Percentiles rank a stretch among this genome's conserved stretches.
Evolutionary conservation across 2,797 vertebrate genomes (phyloP).

Genomic region (Crax fasciolata): DNA sequence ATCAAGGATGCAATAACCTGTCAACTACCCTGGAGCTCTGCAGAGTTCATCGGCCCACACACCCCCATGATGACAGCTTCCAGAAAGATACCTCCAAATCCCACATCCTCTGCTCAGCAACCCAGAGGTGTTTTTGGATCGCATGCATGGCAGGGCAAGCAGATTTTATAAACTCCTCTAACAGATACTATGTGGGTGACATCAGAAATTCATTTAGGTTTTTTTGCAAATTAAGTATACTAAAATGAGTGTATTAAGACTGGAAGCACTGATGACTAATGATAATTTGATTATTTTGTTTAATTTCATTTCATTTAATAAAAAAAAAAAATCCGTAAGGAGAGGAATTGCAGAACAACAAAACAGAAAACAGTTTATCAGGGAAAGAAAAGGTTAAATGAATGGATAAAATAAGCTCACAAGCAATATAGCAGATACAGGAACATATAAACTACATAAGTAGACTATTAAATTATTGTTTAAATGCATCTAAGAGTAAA

Average conservation of each 20-base stretch:
- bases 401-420: background rate
- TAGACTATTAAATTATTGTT: background rate
- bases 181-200: background rate
- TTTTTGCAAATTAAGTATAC: background rate
- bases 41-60: background rate
- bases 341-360: background rate
- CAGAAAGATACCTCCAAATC: background rate
- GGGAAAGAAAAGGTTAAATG: background rate
- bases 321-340: background rate
- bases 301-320: background rate
- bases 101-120: background rate
- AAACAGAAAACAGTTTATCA: background rate
- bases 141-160: background rate
- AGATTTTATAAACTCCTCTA: background rate
- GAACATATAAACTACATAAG: background rate
- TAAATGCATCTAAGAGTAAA: background rate
- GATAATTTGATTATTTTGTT: background rate
- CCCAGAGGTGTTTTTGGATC: background rate
- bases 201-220: background rate
- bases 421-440: background rate
- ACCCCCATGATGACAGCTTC: rapidly evolving
- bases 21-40: background rate
- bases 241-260: background rate
- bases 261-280: background rate
- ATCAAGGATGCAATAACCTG: background rate